phyloP scores from a whole-genome alignment of 2,888 invertebrate species.

The Phalangium opilio region DNA sequence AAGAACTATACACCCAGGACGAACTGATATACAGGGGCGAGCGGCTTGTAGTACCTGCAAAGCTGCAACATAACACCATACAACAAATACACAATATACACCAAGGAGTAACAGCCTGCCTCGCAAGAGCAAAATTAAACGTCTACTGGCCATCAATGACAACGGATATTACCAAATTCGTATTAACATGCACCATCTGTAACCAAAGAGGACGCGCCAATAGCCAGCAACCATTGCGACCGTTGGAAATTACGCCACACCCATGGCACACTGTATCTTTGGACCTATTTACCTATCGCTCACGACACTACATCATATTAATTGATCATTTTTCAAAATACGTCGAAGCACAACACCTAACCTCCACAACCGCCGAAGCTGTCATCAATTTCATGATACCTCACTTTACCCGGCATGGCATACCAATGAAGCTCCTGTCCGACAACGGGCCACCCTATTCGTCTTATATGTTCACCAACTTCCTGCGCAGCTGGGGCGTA shows the following conservation, averaged over 20 bases:
- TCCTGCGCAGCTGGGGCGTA: slow-evolving; percentile 1
- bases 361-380: neutral
- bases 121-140: too few relatives aligned
- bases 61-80: too few relatives aligned
- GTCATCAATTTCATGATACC: slow-evolving; percentile 6
- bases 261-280: slow-evolving; percentile 5
- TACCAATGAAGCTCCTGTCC: neutral
- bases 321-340: slow-evolving; percentile 7
- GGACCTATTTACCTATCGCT: neutral
- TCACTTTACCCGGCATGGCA: slow-evolving; percentile 3
- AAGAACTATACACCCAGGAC: too few relatives aligned
- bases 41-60: neutral
- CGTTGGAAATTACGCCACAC: slow-evolving; percentile 1
- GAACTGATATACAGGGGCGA: too few relatives aligned
- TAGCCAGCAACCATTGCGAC: neutral
- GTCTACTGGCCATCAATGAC: too few relatives aligned
- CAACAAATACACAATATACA: too few relatives aligned
- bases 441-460: slow-evolving; percentile 3
- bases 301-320: slow-evolving; percentile 1
- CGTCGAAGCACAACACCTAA: slow-evolving; percentile 1
- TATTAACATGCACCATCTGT: slow-evolving; percentile 1
- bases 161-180: too few relatives aligned
- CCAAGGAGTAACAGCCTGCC: too few relatives aligned
- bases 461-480: neutral
- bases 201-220: slow-evolving; percentile 1